These are phyloP conservation scores for Temnothorax curvispinosus DNA, from an alignment of 1,140 invertebrate genomes.

Conservation along the genomic window DNA sequence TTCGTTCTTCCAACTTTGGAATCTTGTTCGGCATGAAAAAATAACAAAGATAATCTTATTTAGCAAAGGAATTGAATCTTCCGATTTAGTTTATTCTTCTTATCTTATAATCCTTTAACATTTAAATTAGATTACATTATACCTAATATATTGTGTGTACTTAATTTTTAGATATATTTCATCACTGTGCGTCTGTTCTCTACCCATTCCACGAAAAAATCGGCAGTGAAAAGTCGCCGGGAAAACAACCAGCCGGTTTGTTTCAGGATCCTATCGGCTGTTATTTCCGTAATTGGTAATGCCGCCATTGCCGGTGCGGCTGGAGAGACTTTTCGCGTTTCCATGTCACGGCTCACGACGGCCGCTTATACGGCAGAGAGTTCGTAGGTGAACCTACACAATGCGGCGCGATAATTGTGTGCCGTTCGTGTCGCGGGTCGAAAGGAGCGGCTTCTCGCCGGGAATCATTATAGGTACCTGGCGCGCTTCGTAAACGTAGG, in stretches of 20 bases:
- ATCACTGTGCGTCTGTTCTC: neutral
- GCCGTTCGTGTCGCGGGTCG: conserved; percentile 35
- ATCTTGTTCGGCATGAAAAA: neutral
- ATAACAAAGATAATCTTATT: neutral
- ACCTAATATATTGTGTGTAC: neutral
- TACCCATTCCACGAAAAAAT: neutral
- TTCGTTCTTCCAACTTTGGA: neutral
- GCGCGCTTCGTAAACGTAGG: conserved; percentile 27
- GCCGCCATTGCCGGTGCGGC: neutral
- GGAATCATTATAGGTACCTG: conserved; percentile 18
- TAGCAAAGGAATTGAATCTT: neutral
- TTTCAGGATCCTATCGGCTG: neutral
- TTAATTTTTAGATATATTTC: neutral
- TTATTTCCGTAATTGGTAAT: conserved; percentile 19
- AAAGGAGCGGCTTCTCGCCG: neutral
- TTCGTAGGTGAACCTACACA: conserved; percentile 34
- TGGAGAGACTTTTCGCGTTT: conserved; percentile 19
- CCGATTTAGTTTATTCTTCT: too few species aligned
- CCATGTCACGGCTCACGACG: neutral
- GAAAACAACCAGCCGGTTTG: neutral
- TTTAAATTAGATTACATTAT: neutral
- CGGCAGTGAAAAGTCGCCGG: neutral
- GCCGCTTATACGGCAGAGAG: neutral
- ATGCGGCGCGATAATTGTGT: conserved; percentile 42
- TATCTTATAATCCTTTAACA: neutral